Evolutionary conservation across 2,888 invertebrate species (phyloP).

Genomic region (Steinernema carpocapsae): DNA sequence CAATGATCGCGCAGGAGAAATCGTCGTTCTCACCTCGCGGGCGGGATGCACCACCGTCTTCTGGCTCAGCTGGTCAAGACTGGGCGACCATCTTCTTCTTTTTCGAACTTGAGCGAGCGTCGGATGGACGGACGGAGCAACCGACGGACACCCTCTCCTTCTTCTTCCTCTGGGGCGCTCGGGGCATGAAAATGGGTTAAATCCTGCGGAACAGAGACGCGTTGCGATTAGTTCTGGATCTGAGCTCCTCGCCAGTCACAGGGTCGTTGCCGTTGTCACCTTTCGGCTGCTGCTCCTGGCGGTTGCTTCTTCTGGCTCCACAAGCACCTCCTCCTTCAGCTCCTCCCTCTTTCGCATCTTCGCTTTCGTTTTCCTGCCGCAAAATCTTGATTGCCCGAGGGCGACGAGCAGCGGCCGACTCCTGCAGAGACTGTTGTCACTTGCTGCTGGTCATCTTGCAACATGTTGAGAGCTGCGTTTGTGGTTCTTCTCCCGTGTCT

Average conservation of each 20-base stretch:
- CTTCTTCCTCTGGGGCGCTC: background rate
- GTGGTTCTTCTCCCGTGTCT: background rate
- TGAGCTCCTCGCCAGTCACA: slow-evolving; percentile 29
- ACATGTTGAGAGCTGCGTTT: slow-evolving; percentile 9
- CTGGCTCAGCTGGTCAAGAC: slow-evolving; percentile 23
- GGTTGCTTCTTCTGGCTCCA: slow-evolving; percentile 7
- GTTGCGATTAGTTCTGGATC: slow-evolving; percentile 31
- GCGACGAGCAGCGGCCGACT: slow-evolving; percentile 1
- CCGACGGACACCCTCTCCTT: background rate
- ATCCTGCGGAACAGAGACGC: slow-evolving; percentile 34
- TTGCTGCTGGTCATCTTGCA: slow-evolving; percentile 3
- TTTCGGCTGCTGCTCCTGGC: slow-evolving; percentile 1
- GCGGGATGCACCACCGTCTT: background rate
- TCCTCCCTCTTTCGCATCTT: slow-evolving; percentile 33
- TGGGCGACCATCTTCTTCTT: background rate
- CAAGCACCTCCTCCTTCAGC: slow-evolving; percentile 2
- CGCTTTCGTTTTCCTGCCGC: slow-evolving; percentile 21
- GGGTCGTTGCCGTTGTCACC: slow-evolving; percentile 28
- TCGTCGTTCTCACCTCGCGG: background rate
- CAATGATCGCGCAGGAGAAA: slow-evolving; percentile 7
- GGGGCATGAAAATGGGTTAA: slow-evolving; percentile 32
- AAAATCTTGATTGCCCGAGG: slow-evolving; percentile 31
- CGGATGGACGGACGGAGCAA: background rate
- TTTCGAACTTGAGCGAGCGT: background rate
- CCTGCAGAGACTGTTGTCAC: slow-evolving; percentile 2